These are phyloP conservation scores for Grantiella picta DNA, from an alignment of 2,113 vertebrate genomes.

Conservation along the genomic window DNA sequence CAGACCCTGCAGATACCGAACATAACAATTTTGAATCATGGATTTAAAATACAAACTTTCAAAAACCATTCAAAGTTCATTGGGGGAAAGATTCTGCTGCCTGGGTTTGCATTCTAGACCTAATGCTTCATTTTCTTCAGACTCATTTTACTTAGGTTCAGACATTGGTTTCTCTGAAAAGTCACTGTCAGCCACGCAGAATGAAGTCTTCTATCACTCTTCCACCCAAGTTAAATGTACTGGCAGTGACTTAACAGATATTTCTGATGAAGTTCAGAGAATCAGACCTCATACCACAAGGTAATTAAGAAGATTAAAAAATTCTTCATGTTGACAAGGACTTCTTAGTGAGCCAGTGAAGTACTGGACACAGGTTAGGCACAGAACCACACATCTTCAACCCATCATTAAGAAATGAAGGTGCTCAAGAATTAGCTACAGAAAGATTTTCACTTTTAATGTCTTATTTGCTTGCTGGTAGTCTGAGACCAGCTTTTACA, in stretches of 20 bases:
- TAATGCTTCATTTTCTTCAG: background rate
- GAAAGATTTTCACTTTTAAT: background rate
- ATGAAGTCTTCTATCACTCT: background rate
- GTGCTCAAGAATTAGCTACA: background rate
- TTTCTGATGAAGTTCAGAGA: background rate
- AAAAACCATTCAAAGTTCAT: background rate
- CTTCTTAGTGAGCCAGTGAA: background rate
- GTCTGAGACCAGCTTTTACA: background rate
- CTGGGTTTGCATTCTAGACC: background rate
- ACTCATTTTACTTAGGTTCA: background rate
- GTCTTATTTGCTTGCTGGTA: background rate
- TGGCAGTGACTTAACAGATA: background rate
- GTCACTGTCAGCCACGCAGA: background rate
- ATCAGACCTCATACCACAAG: background rate
- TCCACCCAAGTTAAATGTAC: background rate
- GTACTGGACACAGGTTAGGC: background rate
- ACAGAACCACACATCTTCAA: background rate
- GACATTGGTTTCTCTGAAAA: background rate
- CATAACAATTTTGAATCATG: background rate
- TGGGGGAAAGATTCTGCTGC: background rate
- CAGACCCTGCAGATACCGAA: slow-evolving; percentile 55
- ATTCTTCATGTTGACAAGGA: background rate
- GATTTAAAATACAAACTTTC: background rate
- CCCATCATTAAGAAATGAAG: background rate
- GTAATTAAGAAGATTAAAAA: background rate